Evolutionary conservation across 2,888 invertebrate genomes (phyloP).

Genomic region (Sminthurinus aureus): DNA sequence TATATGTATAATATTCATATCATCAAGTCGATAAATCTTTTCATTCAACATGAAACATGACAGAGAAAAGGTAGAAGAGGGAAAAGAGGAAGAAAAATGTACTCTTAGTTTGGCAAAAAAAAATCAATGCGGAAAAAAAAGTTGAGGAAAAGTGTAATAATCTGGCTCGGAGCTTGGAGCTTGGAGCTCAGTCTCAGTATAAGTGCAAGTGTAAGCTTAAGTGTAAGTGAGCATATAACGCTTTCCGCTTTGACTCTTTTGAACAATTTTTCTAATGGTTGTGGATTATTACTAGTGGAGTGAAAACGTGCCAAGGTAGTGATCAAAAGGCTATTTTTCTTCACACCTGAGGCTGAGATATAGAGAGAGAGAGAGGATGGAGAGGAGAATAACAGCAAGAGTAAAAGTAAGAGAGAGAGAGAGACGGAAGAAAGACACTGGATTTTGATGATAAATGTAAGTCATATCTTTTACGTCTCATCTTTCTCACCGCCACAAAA

Average conservation of each 20-base stretch:
- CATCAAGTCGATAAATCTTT: not conserved
- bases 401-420: too few species aligned
- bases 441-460: conserved; percentile 6
- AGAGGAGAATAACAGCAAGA: too few species aligned
- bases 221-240: not conserved
- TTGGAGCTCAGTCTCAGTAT: too few species aligned
- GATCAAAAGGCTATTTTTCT: conserved; percentile 7
- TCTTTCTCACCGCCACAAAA: not conserved
- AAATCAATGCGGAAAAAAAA: not conserved
- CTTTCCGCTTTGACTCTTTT: not conserved
- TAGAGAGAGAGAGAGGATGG: not conserved
- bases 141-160: too few species aligned
- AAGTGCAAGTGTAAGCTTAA: not conserved
- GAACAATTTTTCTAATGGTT: not conserved
- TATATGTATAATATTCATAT: not conserved
- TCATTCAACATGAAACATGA: too few species aligned
- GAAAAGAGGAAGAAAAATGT: not conserved
- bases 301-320: conserved; percentile 7
- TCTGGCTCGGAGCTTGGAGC: too few species aligned
- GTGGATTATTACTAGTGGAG: not conserved
- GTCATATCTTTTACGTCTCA: conserved; percentile 9
- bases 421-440: not conserved
- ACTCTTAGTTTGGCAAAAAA: not conserved
- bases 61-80: not conserved
- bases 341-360: conserved; percentile 4